Evolutionary conservation across 2,888 invertebrate species (phyloP), one percentile per base, ranked within the genome.

Genomic region (Cerastis rubricosa): DNA sequence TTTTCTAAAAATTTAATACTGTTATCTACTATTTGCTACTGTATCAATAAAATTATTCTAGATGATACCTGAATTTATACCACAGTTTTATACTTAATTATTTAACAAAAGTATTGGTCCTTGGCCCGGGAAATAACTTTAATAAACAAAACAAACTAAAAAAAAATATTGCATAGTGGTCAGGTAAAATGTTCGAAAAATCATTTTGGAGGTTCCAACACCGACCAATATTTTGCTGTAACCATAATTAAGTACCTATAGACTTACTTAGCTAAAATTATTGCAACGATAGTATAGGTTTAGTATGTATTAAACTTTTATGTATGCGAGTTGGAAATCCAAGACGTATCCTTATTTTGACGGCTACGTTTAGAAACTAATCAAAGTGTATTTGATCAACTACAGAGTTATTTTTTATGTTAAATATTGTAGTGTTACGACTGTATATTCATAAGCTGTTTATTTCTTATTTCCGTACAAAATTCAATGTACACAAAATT

Each of bases 401-500:
- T 61, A 29, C 57, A n/a, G 49, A 71, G 69, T 70, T 84, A 82
- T 74, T 73, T 78, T 80, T 65, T 67, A 69, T 75, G 29, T 51
- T 67, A 65, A 74, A 82, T 74, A 82, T 77, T 71, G 65, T 87
- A 85, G 85, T 72, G 47, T 69, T 76, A 80, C 45, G 45, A 74
- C 40, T 84, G 71, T 75, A 71, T 73, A 87, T 76, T 80, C 29
- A 22, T 85, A 78, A 85, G 80, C 63, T 85, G 72, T 87, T 81
- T 79, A 79, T 86, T 86, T 85, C 79, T 84, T 75, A 71, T 76
- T 80, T 81, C 74, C 64, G 71, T 86, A 84, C 80, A 80, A 83
- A 85, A 80, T 84, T 79, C 64, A 75, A 80, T 87, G 85, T 85
- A 80, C 69, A 71, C 74, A 71, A 74, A 54, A 76, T 80, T 85